phyloP scores from a whole-genome alignment of 2,888 invertebrate genomes.

The Acanthosoma haemorrhoidale region DNA sequence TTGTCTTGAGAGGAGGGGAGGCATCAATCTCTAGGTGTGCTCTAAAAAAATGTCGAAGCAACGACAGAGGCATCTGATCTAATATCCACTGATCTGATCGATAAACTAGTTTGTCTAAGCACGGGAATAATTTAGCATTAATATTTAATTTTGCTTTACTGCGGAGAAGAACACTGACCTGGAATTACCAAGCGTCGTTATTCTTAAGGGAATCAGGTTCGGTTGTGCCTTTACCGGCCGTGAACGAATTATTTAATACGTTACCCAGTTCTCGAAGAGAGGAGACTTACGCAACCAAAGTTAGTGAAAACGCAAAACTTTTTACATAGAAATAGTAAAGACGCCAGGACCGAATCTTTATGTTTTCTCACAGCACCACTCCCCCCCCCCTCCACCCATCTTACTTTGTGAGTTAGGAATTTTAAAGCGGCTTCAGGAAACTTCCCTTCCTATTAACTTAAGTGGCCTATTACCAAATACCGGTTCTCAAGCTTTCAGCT shows the following conservation, averaged over 20 bases:
- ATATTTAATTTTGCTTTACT: background rate
- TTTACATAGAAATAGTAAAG: slow-evolving; percentile 27
- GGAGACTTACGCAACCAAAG: slow-evolving; percentile 25
- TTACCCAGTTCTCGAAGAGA: slow-evolving; percentile 11
- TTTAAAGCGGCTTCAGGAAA: slow-evolving; percentile 31
- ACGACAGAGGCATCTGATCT: too few relatives aligned
- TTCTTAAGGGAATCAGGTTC: too few relatives aligned
- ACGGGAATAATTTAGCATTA: too few relatives aligned
- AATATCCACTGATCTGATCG: too few relatives aligned
- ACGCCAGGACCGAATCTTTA: slow-evolving; percentile 27
- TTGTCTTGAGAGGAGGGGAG: too few relatives aligned
- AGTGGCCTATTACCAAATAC: slow-evolving; percentile 31
- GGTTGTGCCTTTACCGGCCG: background rate
- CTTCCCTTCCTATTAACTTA: slow-evolving; percentile 31
- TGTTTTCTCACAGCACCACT: slow-evolving; percentile 23
- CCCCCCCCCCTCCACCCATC: background rate
- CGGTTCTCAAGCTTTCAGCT: background rate
- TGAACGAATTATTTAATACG: slow-evolving; percentile 19
- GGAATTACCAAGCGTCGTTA: background rate
- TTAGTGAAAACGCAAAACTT: slow-evolving; percentile 30
- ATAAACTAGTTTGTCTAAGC: too few relatives aligned
- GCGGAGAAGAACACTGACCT: background rate
- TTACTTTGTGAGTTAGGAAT: slow-evolving; percentile 31
- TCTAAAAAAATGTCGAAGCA: too few relatives aligned
- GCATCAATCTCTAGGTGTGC: too few relatives aligned